A percentile compares a stretch with the other conserved stretches of the same genome.
These are phyloP conservation scores for Cephalopholis sonnerati DNA, from an alignment of 2,113 vertebrate genomes.

Conservation along the genomic window DNA sequence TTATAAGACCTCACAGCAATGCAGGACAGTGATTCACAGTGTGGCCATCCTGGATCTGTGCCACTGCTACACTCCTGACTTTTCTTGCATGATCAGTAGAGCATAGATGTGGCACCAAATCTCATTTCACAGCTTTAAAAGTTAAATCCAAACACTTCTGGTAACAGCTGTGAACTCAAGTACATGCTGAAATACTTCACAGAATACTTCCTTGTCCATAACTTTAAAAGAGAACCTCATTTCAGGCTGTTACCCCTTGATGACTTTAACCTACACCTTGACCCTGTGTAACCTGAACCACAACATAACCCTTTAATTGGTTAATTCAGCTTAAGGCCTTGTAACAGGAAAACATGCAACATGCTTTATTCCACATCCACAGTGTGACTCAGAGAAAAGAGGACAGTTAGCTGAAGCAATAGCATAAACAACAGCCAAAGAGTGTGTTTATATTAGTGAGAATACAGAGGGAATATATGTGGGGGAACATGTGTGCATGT, in stretches of 20 bases:
- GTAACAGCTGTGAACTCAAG: not conserved
- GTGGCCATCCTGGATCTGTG: not conserved
- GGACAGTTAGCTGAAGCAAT: slow-evolving; percentile 12
- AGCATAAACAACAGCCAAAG: slow-evolving; percentile 26
- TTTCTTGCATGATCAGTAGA: not conserved
- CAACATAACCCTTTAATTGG: not conserved
- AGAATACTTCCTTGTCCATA: not conserved
- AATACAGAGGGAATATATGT: slow-evolving; percentile 27
- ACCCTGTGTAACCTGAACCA: not conserved
- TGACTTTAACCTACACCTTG: not conserved
- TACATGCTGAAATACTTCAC: not conserved
- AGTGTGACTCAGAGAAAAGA: not conserved
- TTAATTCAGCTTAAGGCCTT: slow-evolving; percentile 8
- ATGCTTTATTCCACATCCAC: not conserved
- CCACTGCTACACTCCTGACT: not conserved
- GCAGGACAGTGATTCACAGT: not conserved
- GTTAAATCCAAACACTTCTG: not conserved
- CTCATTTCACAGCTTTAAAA: not conserved
- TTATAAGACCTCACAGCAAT: not conserved
- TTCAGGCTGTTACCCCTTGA: not conserved
- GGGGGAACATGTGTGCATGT: slow-evolving; percentile 36
- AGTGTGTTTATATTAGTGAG: slow-evolving; percentile 42
- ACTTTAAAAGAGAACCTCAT: not conserved
- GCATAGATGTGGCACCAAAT: not conserved
- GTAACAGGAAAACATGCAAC: not conserved